phyloP scores from a whole-genome alignment of 2,888 invertebrate species.

The Apomyelois bistriatella region DNA sequence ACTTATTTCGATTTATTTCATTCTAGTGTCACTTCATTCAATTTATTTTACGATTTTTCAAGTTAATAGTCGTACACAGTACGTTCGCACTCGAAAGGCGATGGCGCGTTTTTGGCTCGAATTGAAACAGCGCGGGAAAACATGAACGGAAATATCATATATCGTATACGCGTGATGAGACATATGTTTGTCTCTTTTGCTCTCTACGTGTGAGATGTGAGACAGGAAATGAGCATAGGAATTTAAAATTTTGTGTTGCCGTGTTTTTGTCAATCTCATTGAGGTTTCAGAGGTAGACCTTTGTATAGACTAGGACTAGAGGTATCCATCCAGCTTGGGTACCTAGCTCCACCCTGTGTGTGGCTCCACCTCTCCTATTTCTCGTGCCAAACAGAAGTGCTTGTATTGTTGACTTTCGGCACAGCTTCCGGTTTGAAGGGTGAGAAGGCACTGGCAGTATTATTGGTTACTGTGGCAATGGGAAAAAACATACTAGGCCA shows the following conservation, averaged over 20 bases:
- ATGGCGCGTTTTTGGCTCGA: slow-evolving; percentile 44
- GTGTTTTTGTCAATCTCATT: too few relatives aligned
- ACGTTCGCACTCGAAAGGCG: slow-evolving; percentile 65
- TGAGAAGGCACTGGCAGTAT: too few relatives aligned
- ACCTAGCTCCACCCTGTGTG: too few relatives aligned
- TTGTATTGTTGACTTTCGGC: too few relatives aligned
- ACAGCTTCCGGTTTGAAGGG: too few relatives aligned
- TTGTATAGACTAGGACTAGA: too few relatives aligned
- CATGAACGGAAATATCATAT: slow-evolving; percentile 45
- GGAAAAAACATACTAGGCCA: too few relatives aligned
- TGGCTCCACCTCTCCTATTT: too few relatives aligned
- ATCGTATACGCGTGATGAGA: slow-evolving; percentile 27
- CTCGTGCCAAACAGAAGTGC: too few relatives aligned
- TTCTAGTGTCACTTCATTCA: slow-evolving; percentile 31
- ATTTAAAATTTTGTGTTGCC: not conserved
- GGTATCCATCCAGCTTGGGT: too few relatives aligned
- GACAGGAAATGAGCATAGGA: not conserved
- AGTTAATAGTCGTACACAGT: slow-evolving; percentile 36
- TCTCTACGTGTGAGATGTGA: not conserved
- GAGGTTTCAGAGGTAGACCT: too few relatives aligned
- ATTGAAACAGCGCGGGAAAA: slow-evolving; percentile 54
- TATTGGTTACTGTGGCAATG: too few relatives aligned
- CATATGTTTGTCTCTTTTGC: slow-evolving; percentile 26
- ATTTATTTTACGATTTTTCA: slow-evolving; percentile 37
- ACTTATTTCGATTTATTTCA: slow-evolving; percentile 27